Conservation (phyloP, 2,888 invertebrate species). For the Blomia tropicalis region DNA sequence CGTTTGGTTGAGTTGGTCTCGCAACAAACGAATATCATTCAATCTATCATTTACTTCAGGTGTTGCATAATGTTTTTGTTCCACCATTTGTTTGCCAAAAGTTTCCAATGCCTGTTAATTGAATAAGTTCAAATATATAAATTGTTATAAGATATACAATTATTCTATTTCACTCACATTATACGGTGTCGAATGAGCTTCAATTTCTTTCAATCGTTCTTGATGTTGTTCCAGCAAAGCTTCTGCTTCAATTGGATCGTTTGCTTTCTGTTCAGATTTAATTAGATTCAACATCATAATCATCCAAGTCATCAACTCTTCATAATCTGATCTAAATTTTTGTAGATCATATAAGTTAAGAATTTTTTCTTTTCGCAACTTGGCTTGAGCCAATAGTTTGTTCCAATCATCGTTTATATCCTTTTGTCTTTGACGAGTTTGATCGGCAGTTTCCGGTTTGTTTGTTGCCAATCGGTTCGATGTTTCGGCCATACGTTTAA, state of each 20-base stretch:
- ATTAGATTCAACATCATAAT: constrained; percentile 89
- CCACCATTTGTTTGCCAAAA: constrained; percentile 86
- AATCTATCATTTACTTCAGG: constrained; percentile 88
- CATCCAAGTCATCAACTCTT: constrained; percentile 95
- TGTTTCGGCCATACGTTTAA: constrained; percentile 84
- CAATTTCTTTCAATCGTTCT: constrained; percentile 73
- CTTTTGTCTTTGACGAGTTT: constrained; percentile 87
- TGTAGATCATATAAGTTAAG: constrained; percentile 95
- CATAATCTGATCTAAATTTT: constrained; percentile 84
- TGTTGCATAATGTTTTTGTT: constrained; percentile 89
- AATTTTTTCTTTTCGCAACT: constrained; percentile 85
- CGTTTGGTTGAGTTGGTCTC: constrained; percentile 80
- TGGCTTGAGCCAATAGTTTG: constrained; percentile 81
- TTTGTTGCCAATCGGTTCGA: constrained; percentile 83
- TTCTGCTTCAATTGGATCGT: constrained; percentile 96
- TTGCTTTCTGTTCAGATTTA: constrained; percentile 83
- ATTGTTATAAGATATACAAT: neutral
- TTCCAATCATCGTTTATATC: constrained; percentile 98
- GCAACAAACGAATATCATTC: constrained; percentile 71
- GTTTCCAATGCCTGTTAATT: constrained; percentile 95
- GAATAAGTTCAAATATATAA: constrained; percentile 40
- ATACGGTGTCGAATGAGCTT: constrained; percentile 66
- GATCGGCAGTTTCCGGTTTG: constrained; percentile 96
- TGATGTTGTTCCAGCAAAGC: constrained; percentile 94
- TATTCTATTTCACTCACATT: neutral